phyloP scores from a whole-genome alignment of 2,888 invertebrate genomes.

The Ophion costatus region DNA sequence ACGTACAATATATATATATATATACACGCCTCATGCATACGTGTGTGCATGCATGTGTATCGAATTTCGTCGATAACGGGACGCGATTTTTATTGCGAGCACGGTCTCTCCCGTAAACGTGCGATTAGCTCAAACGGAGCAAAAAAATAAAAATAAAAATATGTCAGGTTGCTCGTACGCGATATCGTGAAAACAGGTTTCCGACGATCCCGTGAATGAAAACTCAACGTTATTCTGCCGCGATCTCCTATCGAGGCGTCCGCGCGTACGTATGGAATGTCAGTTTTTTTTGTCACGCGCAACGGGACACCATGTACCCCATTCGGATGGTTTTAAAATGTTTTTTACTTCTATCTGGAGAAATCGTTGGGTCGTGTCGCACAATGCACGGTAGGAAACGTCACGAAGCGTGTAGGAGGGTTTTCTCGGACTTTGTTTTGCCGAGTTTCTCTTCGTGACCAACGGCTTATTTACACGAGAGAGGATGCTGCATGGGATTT shows the following conservation, averaged over 20 bases:
- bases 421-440: background rate
- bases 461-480: constrained; percentile 16
- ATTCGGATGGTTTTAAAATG: background rate
- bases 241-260: constrained; percentile 12
- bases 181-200: constrained; percentile 41
- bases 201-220: constrained; percentile 50
- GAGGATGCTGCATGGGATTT: background rate
- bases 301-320: constrained; percentile 12
- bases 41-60: background rate
- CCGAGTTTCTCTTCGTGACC: constrained; percentile 25
- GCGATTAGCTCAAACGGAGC: background rate
- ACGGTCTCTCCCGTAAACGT: background rate
- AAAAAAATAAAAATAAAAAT: constrained; percentile 5
- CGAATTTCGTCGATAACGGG: constrained; percentile 46
- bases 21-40: background rate
- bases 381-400: background rate
- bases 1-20: background rate
- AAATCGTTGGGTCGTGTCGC: constrained; percentile 27
- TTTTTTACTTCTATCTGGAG: background rate
- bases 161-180: background rate
- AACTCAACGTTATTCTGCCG: constrained; percentile 41
- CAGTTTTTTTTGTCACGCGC: constrained; percentile 30
- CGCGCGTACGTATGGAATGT: constrained; percentile 47
- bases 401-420: constrained; percentile 9
- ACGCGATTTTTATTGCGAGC: constrained; percentile 19